phyloP scores from a whole-genome alignment of 1,140 invertebrate species.

The Cyclina sinensis region DNA sequence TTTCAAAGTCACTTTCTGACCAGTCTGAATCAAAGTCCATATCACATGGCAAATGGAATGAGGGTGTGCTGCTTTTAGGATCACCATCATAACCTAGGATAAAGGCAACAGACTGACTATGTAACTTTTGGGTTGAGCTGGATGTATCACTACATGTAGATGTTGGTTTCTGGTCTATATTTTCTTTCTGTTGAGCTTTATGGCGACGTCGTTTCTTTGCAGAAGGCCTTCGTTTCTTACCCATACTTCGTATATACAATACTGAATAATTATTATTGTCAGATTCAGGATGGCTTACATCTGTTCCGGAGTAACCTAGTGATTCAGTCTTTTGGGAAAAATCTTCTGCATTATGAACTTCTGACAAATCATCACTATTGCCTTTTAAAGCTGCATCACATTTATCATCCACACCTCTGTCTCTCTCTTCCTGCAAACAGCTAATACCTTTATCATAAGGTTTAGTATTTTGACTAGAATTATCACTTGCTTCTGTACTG shows the following conservation, averaged over 20 bases:
- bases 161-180: background rate
- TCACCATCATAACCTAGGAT: slow-evolving; percentile 28
- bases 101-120: slow-evolving; percentile 15
- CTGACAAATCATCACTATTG: background rate
- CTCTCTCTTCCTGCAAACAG: background rate
- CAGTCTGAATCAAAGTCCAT: slow-evolving; percentile 59
- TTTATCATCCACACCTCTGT: background rate
- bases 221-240: slow-evolving; percentile 47
- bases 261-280: background rate
- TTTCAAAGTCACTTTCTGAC: slow-evolving; percentile 51
- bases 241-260: slow-evolving; percentile 29
- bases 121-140: background rate
- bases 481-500: background rate
- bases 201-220: slow-evolving; percentile 51
- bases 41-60: slow-evolving; percentile 45
- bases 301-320: too few relatives aligned
- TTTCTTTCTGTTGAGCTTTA: slow-evolving; percentile 50
- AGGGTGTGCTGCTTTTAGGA: background rate
- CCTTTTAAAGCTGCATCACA: background rate
- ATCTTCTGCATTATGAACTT: too few relatives aligned
- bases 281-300: too few relatives aligned
- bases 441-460: background rate
- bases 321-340: too few relatives aligned
- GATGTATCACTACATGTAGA: background rate
- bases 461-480: slow-evolving; percentile 42